These are phyloP conservation scores for Chauna torquata DNA, from an alignment of 2,113 vertebrate species.

Conservation along the genomic window DNA sequence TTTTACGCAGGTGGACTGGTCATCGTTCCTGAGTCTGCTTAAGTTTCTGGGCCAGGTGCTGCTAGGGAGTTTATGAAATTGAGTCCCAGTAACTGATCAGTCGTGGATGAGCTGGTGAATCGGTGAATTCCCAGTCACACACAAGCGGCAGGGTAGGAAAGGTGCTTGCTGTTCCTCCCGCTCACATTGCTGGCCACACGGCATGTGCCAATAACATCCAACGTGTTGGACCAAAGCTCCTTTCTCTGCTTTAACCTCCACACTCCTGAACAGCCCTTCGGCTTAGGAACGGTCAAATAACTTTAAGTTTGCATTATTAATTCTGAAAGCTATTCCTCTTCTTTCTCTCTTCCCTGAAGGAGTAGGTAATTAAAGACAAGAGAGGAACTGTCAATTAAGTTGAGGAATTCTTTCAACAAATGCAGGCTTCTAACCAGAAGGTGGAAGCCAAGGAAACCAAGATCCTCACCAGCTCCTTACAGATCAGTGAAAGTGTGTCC, in stretches of 20 bases:
- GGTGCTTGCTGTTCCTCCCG: neutral
- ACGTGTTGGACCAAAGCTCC: neutral
- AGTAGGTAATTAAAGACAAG: neutral
- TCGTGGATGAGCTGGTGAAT: neutral
- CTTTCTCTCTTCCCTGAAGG: neutral
- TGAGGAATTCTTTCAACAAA: conserved; percentile 3
- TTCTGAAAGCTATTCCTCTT: neutral
- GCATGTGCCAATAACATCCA: neutral
- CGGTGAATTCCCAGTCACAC: neutral
- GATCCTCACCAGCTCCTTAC: neutral
- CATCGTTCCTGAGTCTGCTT: neutral
- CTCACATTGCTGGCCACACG: neutral
- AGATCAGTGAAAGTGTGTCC: conserved; percentile 52
- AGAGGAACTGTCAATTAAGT: neutral
- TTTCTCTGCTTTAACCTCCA: neutral
- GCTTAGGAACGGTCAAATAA: neutral
- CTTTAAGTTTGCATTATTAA: neutral
- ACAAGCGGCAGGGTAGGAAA: neutral
- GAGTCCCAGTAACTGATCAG: neutral
- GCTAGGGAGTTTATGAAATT: neutral
- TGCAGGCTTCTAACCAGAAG: neutral
- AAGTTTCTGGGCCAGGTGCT: neutral
- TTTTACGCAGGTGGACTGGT: neutral
- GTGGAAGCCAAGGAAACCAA: neutral
- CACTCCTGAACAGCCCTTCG: neutral